A percentile compares a stretch with the other conserved stretches of the same genome.
These are phyloP conservation scores for Drosophila willistoni DNA, from an alignment of 1,140 invertebrate genomes.

Conservation along the genomic window DNA sequence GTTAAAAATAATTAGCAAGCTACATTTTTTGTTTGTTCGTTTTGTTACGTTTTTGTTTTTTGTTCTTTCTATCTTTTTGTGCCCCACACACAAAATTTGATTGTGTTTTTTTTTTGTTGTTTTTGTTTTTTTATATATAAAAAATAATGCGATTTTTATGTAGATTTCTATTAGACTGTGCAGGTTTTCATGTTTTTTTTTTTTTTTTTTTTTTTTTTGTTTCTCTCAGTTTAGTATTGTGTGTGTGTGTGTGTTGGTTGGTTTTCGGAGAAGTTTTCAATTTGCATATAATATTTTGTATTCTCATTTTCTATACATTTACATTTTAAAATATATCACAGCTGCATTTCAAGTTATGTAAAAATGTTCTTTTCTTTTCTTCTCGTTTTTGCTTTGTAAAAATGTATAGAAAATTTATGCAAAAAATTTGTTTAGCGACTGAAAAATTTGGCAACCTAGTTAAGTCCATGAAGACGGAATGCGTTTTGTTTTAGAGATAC, in stretches of 20 bases:
- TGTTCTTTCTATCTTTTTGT: conserved; percentile 21
- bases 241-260: conserved; percentile 33
- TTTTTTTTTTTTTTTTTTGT: conserved; percentile 36
- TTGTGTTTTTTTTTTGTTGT: background rate
- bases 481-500: conserved; percentile 56
- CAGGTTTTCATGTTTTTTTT: conserved; percentile 21
- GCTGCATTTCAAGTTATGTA: conserved; percentile 73
- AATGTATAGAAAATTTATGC: conserved; percentile 70
- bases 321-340: conserved; percentile 73
- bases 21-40: conserved; percentile 24
- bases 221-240: conserved; percentile 42
- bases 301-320: conserved; percentile 61
- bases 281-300: conserved; percentile 41
- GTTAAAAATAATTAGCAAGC: conserved; percentile 41
- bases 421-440: conserved; percentile 48
- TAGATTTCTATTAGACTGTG: conserved; percentile 37
- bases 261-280: conserved; percentile 34
- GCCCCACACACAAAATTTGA: conserved; percentile 43
- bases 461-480: conserved; percentile 73
- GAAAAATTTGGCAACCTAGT: conserved; percentile 78
- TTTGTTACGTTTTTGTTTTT: conserved; percentile 4
- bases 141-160: conserved; percentile 60
- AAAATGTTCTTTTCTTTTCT: conserved; percentile 37
- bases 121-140: conserved; percentile 36
- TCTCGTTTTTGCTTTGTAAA: conserved; percentile 48